Percentiles rank a stretch among this genome's conserved stretches.
phyloP scores from a whole-genome alignment of 2,888 invertebrate species.

The Polyploca ridens region DNA sequence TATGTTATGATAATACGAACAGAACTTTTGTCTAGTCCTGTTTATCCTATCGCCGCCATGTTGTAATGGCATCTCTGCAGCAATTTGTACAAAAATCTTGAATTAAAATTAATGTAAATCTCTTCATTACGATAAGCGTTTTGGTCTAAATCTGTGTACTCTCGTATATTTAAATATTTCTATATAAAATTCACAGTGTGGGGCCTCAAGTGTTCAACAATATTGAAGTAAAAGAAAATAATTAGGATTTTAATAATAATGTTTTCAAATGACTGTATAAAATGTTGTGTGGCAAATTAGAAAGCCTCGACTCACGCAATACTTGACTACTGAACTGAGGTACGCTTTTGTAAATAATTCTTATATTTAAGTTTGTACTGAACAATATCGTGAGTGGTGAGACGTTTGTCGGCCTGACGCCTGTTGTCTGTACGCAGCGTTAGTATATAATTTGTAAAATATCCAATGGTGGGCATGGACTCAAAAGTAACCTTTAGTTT shows the following conservation, averaged over 20 bases:
- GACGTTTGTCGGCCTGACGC: not conserved
- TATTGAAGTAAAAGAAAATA: constrained; percentile 29
- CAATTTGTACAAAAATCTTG: constrained; percentile 33
- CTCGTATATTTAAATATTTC: constrained; percentile 26
- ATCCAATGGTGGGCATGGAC: constrained; percentile 44
- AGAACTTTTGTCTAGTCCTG: constrained; percentile 34
- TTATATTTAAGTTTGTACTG: constrained; percentile 77
- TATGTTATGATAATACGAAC: constrained; percentile 26
- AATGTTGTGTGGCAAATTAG: constrained; percentile 56
- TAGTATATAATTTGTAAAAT: constrained; percentile 28
- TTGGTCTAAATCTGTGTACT: constrained; percentile 38
- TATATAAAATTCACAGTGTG: constrained; percentile 42
- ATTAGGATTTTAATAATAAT: constrained; percentile 10
- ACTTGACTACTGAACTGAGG: constrained; percentile 49
- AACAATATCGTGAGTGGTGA: constrained; percentile 64
- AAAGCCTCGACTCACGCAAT: constrained; percentile 52
- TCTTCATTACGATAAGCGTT: constrained; percentile 31
- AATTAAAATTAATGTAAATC: constrained; percentile 38
- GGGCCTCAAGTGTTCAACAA: constrained; percentile 76
- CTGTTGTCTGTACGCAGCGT: constrained; percentile 21
- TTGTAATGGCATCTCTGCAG: constrained; percentile 30
- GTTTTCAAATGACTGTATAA: constrained; percentile 26
- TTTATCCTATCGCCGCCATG: constrained; percentile 26
- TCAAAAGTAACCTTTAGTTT: constrained; percentile 41
- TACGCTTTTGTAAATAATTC: constrained; percentile 78